phyloP scores from a whole-genome alignment of 2,113 vertebrate genomes.

The Leucosticte australis region DNA sequence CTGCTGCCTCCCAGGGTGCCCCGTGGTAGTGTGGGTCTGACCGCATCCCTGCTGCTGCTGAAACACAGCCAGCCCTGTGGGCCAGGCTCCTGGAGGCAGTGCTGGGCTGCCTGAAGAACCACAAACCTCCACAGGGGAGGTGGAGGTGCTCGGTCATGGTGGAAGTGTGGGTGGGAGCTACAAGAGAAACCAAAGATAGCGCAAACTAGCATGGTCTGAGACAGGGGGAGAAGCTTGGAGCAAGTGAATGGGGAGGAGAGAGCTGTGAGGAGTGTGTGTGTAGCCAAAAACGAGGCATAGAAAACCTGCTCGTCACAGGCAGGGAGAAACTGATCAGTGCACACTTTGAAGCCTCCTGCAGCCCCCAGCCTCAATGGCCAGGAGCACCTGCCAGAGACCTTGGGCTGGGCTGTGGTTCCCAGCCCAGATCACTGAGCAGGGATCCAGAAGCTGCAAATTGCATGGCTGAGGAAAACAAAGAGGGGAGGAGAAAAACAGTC shows the following conservation, averaged over 20 bases:
- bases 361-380: not conserved
- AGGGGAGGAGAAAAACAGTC: not conserved
- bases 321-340: not conserved
- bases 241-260: not conserved
- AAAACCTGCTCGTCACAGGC: rapidly evolving
- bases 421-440: not conserved
- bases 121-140: not conserved
- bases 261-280: rapidly evolving
- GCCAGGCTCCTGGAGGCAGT: rapidly evolving
- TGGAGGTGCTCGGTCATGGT: rapidly evolving
- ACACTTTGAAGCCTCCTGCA: not conserved
- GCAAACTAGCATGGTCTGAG: not conserved
- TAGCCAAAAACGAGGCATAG: not conserved
- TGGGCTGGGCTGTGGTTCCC: not conserved
- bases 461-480: not conserved
- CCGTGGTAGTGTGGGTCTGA: rapidly evolving
- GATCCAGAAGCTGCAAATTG: not conserved
- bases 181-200: not conserved
- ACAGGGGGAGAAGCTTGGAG: too few relatives aligned
- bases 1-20: not conserved
- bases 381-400: not conserved
- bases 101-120: not conserved
- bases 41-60: not conserved
- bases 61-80: not conserved
- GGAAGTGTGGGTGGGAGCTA: not conserved